Conservation (phyloP, 2,113 vertebrate genomes). For the Corydoras maculifer region DNA sequence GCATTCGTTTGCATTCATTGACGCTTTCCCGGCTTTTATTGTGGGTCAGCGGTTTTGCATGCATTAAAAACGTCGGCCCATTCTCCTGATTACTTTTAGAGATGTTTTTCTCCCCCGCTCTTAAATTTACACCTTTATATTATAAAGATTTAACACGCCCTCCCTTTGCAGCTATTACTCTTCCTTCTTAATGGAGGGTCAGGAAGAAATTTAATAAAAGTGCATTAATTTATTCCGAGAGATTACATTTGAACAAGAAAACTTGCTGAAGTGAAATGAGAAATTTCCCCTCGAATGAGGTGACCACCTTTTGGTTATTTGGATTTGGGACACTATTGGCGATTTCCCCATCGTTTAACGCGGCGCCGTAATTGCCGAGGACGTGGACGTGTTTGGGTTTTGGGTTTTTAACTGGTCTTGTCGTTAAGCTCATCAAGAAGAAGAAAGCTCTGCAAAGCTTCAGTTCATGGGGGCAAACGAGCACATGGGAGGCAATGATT, state of each 20-base stretch:
- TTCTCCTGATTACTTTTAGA: conserved; percentile 97
- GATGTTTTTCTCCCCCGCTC: conserved; percentile 70
- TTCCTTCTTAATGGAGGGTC: conserved; percentile 40
- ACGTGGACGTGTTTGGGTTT: not conserved
- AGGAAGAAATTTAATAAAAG: conserved; percentile 1
- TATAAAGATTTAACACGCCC: conserved; percentile 81
- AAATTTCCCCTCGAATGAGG: not conserved
- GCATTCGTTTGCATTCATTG: conserved; percentile 93
- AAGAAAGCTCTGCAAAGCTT: too few relatives aligned
- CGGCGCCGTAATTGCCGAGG: not conserved
- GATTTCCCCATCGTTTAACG: not conserved
- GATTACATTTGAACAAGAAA: not conserved
- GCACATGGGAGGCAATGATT: too few relatives aligned
- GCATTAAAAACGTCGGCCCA: conserved; percentile 88
- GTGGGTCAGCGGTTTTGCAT: conserved; percentile 97
- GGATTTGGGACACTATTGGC: not conserved
- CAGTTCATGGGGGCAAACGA: too few relatives aligned
- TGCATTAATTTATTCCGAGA: not conserved
- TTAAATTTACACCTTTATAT: conserved; percentile 91
- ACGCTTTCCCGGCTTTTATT: conserved; percentile 82
- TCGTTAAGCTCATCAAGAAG: not conserved
- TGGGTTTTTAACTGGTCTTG: not conserved
- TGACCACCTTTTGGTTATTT: not conserved
- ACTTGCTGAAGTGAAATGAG: not conserved
- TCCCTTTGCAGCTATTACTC: conserved; percentile 66